Evolutionary conservation across 53 echinoderm and acorn worm species (phyloP).

Genomic region (Holothuria scabra): DNA sequence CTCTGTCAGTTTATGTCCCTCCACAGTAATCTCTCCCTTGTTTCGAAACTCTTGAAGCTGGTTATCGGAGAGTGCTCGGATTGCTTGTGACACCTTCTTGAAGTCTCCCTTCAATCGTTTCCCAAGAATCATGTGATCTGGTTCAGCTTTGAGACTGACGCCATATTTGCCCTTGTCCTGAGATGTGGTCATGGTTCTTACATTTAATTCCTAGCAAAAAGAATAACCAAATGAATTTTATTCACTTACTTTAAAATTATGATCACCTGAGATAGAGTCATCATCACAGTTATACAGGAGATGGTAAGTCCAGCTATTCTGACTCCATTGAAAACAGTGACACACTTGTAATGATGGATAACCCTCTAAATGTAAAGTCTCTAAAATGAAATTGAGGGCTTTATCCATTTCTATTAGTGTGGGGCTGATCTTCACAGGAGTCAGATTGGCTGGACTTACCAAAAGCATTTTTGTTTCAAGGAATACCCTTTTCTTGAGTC

Average conservation of each 20-base stretch:
- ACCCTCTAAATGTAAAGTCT: no score
- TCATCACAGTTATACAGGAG: no score
- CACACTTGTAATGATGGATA: no score
- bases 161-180: conserved; percentile 93
- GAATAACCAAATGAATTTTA: not conserved
- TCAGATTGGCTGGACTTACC: no score
- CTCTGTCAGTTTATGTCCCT: conserved; percentile 76
- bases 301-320: no score
- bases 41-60: conserved; percentile 81
- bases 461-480: no score
- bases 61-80: conserved; percentile 78
- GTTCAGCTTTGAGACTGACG: conserved; percentile 86
- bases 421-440: no score
- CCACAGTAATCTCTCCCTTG: conserved; percentile 75
- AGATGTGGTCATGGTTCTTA: conserved; percentile 86
- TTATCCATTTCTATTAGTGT: no score
- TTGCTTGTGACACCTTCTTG: conserved; percentile 76
- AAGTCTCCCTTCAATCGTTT: conserved; percentile 91
- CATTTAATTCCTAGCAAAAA: conserved; percentile 80
- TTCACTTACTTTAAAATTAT: not conserved
- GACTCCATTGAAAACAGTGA: no score
- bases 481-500: no score
- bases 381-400: no score
- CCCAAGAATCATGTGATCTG: conserved; percentile 88
- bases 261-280: not conserved